These are phyloP conservation scores for Odontophorus gujanensis DNA, from an alignment of 2,113 vertebrate genomes.

Conservation along the genomic window DNA sequence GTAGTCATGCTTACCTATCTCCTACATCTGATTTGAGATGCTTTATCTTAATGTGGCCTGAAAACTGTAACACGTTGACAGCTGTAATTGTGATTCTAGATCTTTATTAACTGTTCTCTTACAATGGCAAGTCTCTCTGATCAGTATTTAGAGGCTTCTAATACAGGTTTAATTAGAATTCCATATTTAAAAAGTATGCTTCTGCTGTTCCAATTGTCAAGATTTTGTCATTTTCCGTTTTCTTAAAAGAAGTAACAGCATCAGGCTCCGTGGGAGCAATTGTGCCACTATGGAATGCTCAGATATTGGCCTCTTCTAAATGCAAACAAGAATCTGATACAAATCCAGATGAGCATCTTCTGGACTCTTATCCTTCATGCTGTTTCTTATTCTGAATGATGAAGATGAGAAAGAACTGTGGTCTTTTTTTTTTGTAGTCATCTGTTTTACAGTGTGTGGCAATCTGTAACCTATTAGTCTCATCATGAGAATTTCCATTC, in stretches of 20 bases:
- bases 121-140: not conserved
- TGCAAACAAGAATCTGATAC: conserved; percentile 46
- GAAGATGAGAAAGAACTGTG: conserved; percentile 61
- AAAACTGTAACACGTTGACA: not conserved
- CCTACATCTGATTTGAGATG: not conserved
- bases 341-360: conserved; percentile 70
- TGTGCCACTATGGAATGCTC: not conserved
- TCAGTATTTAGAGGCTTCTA: not conserved
- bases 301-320: conserved; percentile 79
- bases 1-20: not conserved
- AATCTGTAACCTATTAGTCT: not conserved
- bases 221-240: not conserved
- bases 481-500: conserved; percentile 17
- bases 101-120: not conserved
- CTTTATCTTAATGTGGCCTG: not conserved
- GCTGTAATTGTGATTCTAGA: not conserved
- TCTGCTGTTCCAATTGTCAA: conserved; percentile 8
- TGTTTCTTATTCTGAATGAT: conserved; percentile 69
- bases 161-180: conserved; percentile 23
- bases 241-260: not conserved
- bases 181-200: not conserved
- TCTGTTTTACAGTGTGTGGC: conserved; percentile 37
- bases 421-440: conserved; percentile 57
- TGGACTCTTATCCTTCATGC: not conserved
- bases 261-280: conserved; percentile 12